Conservation (phyloP, 2,113 vertebrate species). For the Campylomormyrus numenius region DNA sequence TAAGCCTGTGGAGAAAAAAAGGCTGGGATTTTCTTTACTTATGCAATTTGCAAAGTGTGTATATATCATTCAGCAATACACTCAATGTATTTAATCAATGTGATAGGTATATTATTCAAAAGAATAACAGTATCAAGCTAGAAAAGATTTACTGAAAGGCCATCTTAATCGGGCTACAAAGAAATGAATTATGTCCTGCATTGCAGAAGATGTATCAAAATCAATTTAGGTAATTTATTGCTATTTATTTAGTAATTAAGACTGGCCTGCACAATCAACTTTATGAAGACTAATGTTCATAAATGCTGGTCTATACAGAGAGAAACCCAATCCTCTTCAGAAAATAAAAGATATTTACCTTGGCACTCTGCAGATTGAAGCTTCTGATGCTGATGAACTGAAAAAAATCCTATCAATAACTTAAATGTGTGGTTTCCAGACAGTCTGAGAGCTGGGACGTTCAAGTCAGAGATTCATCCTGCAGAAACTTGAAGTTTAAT, state of each 20-base stretch:
- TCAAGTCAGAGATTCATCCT: neutral
- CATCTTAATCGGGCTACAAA: neutral
- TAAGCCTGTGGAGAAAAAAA: neutral
- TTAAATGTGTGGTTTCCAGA: neutral
- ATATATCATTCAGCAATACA: neutral
- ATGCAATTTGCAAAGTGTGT: neutral
- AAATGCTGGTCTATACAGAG: constrained; percentile 5
- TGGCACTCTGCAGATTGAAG: neutral
- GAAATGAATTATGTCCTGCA: neutral
- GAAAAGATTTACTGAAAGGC: neutral
- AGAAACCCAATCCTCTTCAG: neutral
- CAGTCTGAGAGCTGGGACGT: neutral
- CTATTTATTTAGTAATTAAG: constrained; percentile 5
- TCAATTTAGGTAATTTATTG: constrained; percentile 3
- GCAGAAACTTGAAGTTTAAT: neutral
- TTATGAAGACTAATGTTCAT: constrained; percentile 8
- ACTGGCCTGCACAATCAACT: neutral
- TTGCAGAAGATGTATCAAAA: neutral
- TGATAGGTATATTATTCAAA: neutral
- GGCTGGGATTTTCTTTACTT: neutral
- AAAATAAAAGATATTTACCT: constrained; percentile 22
- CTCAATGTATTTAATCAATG: neutral
- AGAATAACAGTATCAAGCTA: neutral
- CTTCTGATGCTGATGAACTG: constrained; percentile 16
- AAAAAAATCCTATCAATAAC: constrained; percentile 19